phyloP scores from a whole-genome alignment of 2,797 vertebrate genomes.

The Pogonophryne albipinna region DNA sequence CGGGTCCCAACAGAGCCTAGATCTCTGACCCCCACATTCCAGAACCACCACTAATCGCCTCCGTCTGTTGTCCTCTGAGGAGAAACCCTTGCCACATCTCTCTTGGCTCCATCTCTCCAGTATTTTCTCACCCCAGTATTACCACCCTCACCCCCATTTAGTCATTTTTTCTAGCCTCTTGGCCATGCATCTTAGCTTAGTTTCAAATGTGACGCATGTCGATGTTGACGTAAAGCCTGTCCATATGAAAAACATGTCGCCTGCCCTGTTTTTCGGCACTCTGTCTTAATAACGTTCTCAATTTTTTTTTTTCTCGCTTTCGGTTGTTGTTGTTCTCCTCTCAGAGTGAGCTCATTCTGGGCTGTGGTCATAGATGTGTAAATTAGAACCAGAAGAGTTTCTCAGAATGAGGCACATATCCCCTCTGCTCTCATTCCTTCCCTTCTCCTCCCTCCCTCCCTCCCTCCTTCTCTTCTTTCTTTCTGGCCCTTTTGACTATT shows the following conservation, averaged over 20 bases:
- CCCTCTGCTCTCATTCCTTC: slow-evolving; percentile 66
- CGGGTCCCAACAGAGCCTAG: slow-evolving; percentile 82
- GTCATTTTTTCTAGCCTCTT: slow-evolving; percentile 44
- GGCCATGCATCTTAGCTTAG: slow-evolving; percentile 39
- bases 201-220: slow-evolving; percentile 41
- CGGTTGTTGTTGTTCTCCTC: slow-evolving; percentile 79
- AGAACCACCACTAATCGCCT: slow-evolving; percentile 83
- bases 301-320: slow-evolving; percentile 57
- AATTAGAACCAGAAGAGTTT: slow-evolving; percentile 86
- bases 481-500: slow-evolving; percentile 77
- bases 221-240: slow-evolving; percentile 26
- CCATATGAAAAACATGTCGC: slow-evolving; percentile 43
- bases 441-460: slow-evolving; percentile 46
- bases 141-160: slow-evolving; percentile 41
- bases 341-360: slow-evolving; percentile 84
- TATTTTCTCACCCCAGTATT: slow-evolving; percentile 55
- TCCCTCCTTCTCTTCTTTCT: slow-evolving; percentile 48
- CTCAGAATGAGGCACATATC: slow-evolving; percentile 73
- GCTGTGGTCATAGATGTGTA: slow-evolving; percentile 85
- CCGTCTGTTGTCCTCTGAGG: slow-evolving; percentile 76
- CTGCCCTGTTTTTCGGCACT: slow-evolving; percentile 34
- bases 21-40: slow-evolving; percentile 87
- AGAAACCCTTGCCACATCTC: slow-evolving; percentile 70
- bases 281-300: slow-evolving; percentile 46
- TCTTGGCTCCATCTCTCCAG: slow-evolving; percentile 61